Base-by-base conservation (phyloP, 2,113 vertebrate species). In the Odocoileus hemionus region DNA sequence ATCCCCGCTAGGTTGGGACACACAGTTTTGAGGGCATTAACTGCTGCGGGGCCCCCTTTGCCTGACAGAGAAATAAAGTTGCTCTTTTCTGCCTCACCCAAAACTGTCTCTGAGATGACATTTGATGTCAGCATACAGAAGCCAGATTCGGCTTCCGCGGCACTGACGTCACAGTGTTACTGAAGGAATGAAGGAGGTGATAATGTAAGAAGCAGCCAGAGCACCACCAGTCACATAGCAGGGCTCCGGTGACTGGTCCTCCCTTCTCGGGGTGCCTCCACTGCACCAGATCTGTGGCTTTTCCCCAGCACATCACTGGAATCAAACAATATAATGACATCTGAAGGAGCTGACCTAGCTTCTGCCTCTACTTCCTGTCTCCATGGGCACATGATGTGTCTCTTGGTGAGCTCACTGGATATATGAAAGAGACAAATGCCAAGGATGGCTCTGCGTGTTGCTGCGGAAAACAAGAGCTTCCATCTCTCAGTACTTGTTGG, bases 301-400 rank as follows among this genome's bases (percentile, higher is more conserved):
- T 54, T 23, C 67, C 43, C 55, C 16, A 30, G 10, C 0, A 2
- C 57, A 4, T 21, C 89, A 15, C 39, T n/a, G 36, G 57, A 36
- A n/a, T 78, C 12, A 13, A 21, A 50, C 10, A 16, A 7, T 2
- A 2, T 10, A 19, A 36, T 0, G 10, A 76, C 25, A 1, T 15
- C 1, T 0, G 30, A 43, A 70, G 5, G 13, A 86, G 23, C 11
- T 0, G 0, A 8, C 6, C 83, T 13, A 0, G 2, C 12, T 33
- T n/a, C 36, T 13, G 19, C 28, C 79, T 23, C 58, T 3, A 3
- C 39, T 58, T 54, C 28, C 12, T 26, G 11, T 54, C 36, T 33
- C 33, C 1, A 14, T 36, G 50, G 64, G 21, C 50, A 7, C 9
- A 0, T 2, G 70, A 3, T 1, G 23, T n/a, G 43, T 16, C 23